Evolutionary conservation across 2,113 vertebrate species (phyloP).

Genomic region (Labeo catla): DNA sequence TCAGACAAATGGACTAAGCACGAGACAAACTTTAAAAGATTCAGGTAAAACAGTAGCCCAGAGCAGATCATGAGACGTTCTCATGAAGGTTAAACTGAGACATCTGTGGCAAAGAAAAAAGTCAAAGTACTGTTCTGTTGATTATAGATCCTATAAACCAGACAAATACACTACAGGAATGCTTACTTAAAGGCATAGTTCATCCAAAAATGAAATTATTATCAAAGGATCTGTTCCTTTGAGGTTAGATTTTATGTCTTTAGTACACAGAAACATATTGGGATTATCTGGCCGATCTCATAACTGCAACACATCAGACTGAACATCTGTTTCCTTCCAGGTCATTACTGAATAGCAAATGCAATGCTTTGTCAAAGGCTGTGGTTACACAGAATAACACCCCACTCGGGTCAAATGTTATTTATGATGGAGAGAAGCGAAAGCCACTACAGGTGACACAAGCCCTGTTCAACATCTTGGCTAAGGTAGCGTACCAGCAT

Average conservation of each 20-base stretch:
- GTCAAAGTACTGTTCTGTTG: neutral
- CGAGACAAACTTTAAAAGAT: slow-evolving; percentile 61
- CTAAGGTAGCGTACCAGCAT: slow-evolving; percentile 64
- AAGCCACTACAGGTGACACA: slow-evolving; percentile 65
- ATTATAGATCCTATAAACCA: neutral
- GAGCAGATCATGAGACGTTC: neutral
- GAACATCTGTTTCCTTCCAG: slow-evolving; percentile 56
- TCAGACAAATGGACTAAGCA: slow-evolving; percentile 67
- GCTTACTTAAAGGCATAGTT: neutral
- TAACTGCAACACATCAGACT: neutral
- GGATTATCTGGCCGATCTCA: neutral
- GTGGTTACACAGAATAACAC: slow-evolving; percentile 76
- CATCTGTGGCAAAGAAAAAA: neutral
- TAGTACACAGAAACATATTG: too few species aligned
- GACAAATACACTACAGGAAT: neutral
- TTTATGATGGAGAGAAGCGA: slow-evolving; percentile 74
- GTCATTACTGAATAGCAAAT: slow-evolving; percentile 62
- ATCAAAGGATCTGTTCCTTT: neutral
- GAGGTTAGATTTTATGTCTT: neutral
- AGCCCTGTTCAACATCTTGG: slow-evolving; percentile 70
- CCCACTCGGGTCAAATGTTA: slow-evolving; percentile 67
- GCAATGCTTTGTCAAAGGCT: slow-evolving; percentile 67
- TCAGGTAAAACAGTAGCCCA: slow-evolving; percentile 67
- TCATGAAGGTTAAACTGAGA: slow-evolving; percentile 3
- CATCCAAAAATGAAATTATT: neutral